Evolutionary conservation across 2,797 vertebrate genomes (phyloP).

Genomic region (Chelidonichthys spinosus): DNA sequence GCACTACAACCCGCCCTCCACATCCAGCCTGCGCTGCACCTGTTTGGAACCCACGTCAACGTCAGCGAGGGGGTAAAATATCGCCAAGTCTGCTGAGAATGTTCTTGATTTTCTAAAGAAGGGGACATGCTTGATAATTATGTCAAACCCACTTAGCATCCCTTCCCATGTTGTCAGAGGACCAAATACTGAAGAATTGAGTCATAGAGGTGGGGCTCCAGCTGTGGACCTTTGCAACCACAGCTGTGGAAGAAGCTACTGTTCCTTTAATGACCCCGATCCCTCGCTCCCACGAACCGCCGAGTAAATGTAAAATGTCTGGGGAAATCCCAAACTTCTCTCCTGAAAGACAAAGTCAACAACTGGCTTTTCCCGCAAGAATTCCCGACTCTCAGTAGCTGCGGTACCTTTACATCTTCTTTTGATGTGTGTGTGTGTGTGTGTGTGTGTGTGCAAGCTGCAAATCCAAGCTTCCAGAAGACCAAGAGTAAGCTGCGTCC

Average conservation of each 20-base stretch:
- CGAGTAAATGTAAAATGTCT: constrained; percentile 43
- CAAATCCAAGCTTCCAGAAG: constrained; percentile 1
- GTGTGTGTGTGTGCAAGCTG: constrained; percentile 30
- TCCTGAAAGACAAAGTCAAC: constrained; percentile 65
- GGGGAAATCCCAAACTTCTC: constrained; percentile 62
- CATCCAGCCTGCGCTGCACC: constrained; percentile 37
- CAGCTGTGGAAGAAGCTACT: constrained; percentile 36
- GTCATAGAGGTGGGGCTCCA: constrained; percentile 14
- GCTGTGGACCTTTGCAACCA: constrained; percentile 12
- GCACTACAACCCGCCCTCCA: constrained; percentile 37
- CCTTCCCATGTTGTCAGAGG: constrained; percentile 8
- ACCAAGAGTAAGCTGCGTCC: constrained; percentile 9
- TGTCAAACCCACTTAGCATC: constrained; percentile 4
- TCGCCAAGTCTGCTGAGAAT: constrained; percentile 27
- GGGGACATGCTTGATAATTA: constrained; percentile 7
- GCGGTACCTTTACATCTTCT: constrained; percentile 38
- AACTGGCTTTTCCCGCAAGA: constrained; percentile 40
- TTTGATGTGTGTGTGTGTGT: constrained; percentile 35
- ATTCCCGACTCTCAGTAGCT: constrained; percentile 43
- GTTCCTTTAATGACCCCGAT: constrained; percentile 28
- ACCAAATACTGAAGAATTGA: constrained; percentile 18
- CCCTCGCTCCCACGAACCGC: constrained; percentile 29
- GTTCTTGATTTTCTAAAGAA: constrained; percentile 18
- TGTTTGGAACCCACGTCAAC: constrained; percentile 49
- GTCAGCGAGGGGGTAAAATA: not conserved